Evolutionary conservation across 2,113 vertebrate genomes (phyloP).

Genomic region (Nesoenas mayeri): DNA sequence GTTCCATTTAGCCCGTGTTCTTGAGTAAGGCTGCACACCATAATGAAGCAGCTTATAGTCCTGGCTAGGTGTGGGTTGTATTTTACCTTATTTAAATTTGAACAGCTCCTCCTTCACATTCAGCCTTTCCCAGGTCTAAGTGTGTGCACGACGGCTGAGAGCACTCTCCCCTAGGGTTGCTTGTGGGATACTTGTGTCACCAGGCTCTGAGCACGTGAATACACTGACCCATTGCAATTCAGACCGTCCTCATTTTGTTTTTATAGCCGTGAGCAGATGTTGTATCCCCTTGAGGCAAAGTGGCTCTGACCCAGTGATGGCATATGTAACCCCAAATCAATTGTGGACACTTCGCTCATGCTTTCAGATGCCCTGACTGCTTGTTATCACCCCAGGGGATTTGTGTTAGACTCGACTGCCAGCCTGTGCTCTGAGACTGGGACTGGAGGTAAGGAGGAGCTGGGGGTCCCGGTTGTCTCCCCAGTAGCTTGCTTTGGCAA

Average conservation of each 20-base stretch:
- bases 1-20: neutral
- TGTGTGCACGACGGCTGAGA: fast-evolving
- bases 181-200: no score
- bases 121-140: neutral
- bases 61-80: neutral
- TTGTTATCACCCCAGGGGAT: neutral
- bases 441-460: neutral
- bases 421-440: neutral
- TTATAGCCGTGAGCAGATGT: neutral
- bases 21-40: fast-evolving
- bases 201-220: fast-evolving
- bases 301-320: neutral
- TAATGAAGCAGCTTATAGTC: neutral
- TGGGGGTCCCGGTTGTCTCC: neutral
- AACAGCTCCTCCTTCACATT: neutral
- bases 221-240: neutral
- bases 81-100: neutral
- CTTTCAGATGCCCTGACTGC: neutral
- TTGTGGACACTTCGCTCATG: fast-evolving
- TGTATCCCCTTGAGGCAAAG: neutral
- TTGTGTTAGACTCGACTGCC: neutral
- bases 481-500: neutral
- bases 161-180: no score
- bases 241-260: neutral
- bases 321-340: neutral